Evolutionary conservation across 2,113 vertebrate genomes (phyloP).

Genomic region (Semicossyphus pulcher): DNA sequence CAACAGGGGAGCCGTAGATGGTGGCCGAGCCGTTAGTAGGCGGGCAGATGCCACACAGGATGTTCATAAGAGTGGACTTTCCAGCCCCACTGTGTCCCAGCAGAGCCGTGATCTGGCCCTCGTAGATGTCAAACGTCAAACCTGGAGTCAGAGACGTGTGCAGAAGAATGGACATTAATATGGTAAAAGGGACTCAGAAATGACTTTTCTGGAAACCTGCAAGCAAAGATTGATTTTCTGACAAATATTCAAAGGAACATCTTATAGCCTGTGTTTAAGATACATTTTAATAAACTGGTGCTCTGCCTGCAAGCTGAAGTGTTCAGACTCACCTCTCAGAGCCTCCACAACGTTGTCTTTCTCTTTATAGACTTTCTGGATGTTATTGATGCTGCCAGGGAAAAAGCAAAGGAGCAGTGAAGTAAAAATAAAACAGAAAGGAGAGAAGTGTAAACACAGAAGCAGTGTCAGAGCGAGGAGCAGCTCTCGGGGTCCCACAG

Average conservation of each 20-base stretch:
- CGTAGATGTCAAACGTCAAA: constrained; percentile 96
- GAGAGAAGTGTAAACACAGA: constrained; percentile 6
- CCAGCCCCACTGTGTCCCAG: constrained; percentile 97
- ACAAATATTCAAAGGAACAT: too few species aligned
- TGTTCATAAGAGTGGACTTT: constrained; percentile 96
- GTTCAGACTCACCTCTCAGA: constrained; percentile 87
- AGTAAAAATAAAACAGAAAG: background rate
- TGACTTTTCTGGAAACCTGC: too few species aligned
- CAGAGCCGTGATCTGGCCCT: constrained; percentile 96
- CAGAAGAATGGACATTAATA: too few species aligned
- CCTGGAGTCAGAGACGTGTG: constrained; percentile 70
- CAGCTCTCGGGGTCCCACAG: constrained; percentile 2
- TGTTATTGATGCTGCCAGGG: constrained; percentile 90
- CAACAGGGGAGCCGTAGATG: constrained; percentile 92
- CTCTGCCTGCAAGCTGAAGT: background rate
- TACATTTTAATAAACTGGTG: background rate
- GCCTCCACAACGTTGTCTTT: constrained; percentile 91
- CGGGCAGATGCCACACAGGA: constrained; percentile 94
- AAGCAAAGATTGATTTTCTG: too few species aligned
- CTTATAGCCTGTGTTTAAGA: too few species aligned
- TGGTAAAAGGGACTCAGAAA: too few species aligned
- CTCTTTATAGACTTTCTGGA: constrained; percentile 92
- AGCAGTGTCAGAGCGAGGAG: background rate
- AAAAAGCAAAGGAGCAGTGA: background rate
- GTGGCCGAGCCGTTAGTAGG: constrained; percentile 89